Conservation (phyloP, 2,113 vertebrate species). For the Oryctolagus cuniculus region mOryCun1.1 NC_091439.1:74447501-74448000, state of each 20-base stretch:
- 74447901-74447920: not conserved
- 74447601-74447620: not conserved
- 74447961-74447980: not conserved
- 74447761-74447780: slow-evolving; percentile 9
- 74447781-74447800: slow-evolving; percentile 40
- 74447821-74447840: slow-evolving; percentile 24
- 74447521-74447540: not conserved
- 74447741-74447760: slow-evolving; percentile 35
- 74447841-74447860: slow-evolving; percentile 30
- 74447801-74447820: slow-evolving; percentile 46
- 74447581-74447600: not conserved
- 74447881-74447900: not conserved
- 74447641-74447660: not conserved
- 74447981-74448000: not conserved
- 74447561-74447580: not conserved
- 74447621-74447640: slow-evolving; percentile 15
- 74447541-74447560: not conserved
- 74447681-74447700: not conserved
- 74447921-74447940: slow-evolving; percentile 41
- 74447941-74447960: slow-evolving; percentile 14
- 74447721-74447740: slow-evolving; percentile 3
- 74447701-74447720: slow-evolving; percentile 34
- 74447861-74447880: slow-evolving; percentile 11
- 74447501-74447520: not conserved
- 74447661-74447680: not conserved